These are phyloP conservation scores for Girardinichthys multiradiatus DNA, from an alignment of 2,113 vertebrate genomes.

Conservation along the genomic window DNA sequence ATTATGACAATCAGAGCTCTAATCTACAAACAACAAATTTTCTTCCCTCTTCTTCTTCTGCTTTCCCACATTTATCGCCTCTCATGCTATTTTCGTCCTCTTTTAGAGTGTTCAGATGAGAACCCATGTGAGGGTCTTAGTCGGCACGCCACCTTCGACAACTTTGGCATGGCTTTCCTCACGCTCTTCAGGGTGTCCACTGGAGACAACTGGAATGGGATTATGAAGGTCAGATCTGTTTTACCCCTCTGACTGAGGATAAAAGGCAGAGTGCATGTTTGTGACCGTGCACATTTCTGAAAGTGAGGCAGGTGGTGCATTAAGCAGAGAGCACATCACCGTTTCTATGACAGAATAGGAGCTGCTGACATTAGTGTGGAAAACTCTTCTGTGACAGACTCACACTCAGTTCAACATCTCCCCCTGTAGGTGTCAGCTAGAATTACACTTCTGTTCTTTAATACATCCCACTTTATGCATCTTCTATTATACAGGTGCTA, in stretches of 20 bases:
- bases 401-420: conserved; percentile 49
- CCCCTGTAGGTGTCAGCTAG: conserved; percentile 51
- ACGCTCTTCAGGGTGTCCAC: conserved; percentile 97
- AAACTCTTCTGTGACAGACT: conserved; percentile 50
- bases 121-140: conserved; percentile 96
- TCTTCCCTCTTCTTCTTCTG: conserved; percentile 17
- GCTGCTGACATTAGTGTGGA: conserved; percentile 45
- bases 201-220: conserved; percentile 99
- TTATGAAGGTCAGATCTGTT: conserved; percentile 90
- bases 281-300: conserved; percentile 16
- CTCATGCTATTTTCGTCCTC: conserved; percentile 40
- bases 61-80: conserved; percentile 18
- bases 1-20: conserved; percentile 51
- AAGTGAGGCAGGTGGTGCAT: conserved; percentile 36
- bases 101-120: conserved; percentile 91
- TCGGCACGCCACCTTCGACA: conserved; percentile 95
- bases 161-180: conserved; percentile 98
- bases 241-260: conserved; percentile 18
- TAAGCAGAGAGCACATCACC: conserved; percentile 45
- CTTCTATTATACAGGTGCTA: neutral
- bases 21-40: conserved; percentile 32
- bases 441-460: neutral
- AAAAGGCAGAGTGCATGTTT: conserved; percentile 13
- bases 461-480: conserved; percentile 6
- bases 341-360: conserved; percentile 61